phyloP scores from a whole-genome alignment of 92 coral and sea anemone genomes.

The Siderastrea siderea region DNA sequence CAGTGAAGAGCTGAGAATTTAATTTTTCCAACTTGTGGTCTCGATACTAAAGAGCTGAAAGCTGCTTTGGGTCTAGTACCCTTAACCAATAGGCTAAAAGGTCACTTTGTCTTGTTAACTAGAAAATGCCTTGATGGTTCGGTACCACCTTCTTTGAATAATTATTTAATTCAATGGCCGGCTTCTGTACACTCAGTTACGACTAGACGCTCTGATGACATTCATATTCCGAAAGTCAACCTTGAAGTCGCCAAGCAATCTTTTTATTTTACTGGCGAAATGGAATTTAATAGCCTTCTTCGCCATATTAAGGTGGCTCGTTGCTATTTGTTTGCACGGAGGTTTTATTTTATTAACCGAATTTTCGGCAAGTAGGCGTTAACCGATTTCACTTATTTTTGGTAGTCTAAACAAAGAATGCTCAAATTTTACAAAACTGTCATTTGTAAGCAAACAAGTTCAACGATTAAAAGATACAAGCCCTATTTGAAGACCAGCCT shows the following conservation, averaged over 20 bases:
- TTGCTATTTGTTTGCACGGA: too few species aligned
- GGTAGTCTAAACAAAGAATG: too few species aligned
- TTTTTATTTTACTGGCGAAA: neutral
- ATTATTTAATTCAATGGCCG: too few species aligned
- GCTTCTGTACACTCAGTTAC: neutral
- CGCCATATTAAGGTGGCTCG: too few species aligned
- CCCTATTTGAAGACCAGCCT: too few species aligned
- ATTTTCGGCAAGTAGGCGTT: too few species aligned
- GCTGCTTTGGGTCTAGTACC: neutral
- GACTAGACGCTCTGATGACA: neutral
- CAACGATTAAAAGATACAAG: too few species aligned
- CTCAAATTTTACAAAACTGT: neutral
- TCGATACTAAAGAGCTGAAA: neutral
- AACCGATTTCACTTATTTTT: too few species aligned
- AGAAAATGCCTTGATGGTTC: too few species aligned
- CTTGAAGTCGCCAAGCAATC: neutral
- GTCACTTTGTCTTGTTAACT: neutral
- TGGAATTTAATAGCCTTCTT: too few species aligned
- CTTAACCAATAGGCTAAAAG: neutral
- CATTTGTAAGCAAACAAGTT: too few species aligned
- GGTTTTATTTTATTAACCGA: too few species aligned
- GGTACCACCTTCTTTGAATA: neutral
- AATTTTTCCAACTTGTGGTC: neutral
- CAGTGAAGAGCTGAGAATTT: neutral
- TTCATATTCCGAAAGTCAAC: neutral